Evolutionary conservation across 2,113 vertebrate genomes (phyloP).

Genomic region (Ifrita kowaldi): DNA sequence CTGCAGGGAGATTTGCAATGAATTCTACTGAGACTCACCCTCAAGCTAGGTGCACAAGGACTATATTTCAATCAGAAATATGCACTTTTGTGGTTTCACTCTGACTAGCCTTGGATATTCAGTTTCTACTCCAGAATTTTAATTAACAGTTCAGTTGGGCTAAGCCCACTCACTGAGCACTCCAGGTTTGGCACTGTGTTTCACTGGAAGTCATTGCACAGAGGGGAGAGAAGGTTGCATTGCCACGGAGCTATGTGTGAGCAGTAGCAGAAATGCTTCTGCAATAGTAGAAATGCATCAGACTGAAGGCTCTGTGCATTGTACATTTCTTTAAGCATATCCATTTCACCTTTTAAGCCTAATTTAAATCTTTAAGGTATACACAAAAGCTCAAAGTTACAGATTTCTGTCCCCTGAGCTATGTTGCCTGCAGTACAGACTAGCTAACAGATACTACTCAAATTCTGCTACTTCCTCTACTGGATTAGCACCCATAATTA

Average conservation of each 20-base stretch:
- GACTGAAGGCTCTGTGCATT: background rate
- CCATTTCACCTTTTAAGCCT: background rate
- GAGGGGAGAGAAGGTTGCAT: background rate
- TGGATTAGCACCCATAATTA: background rate
- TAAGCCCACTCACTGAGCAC: background rate
- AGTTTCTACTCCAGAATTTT: background rate
- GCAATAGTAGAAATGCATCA: background rate
- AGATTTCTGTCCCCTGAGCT: background rate
- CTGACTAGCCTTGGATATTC: background rate
- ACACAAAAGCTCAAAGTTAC: background rate
- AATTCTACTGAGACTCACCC: background rate
- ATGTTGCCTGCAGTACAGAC: background rate
- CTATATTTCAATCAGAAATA: background rate
- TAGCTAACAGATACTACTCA: background rate
- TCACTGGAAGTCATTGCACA: background rate
- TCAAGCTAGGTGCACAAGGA: background rate
- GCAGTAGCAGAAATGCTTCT: background rate
- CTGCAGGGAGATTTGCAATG: background rate
- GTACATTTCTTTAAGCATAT: background rate
- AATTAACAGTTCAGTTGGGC: background rate
- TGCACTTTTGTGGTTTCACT: background rate
- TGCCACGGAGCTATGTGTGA: background rate
- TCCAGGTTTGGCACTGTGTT: background rate
- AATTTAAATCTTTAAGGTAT: background rate
- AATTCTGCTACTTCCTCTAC: background rate